Conservation (phyloP, 2,797 vertebrate genomes). For the Gallirallus australis region DNA sequence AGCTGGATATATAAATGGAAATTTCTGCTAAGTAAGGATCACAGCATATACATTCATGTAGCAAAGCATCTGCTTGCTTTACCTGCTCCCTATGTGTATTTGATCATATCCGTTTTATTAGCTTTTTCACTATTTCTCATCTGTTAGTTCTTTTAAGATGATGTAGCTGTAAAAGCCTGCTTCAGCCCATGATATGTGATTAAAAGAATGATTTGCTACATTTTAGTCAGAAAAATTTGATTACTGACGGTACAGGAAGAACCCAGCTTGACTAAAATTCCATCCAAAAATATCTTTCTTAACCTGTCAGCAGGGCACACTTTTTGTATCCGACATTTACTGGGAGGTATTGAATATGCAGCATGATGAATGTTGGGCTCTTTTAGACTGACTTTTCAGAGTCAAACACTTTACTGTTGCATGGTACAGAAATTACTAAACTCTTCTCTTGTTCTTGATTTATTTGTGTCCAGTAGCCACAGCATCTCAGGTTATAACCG, state of each 20-base stretch:
- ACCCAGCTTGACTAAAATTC: not conserved
- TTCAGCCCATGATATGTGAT: not conserved
- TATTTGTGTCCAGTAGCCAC: not conserved
- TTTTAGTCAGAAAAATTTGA: conserved; percentile 1
- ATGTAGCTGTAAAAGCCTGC: not conserved
- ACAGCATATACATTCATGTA: not conserved
- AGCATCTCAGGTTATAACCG: not conserved
- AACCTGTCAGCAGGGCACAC: not conserved
- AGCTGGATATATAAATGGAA: not conserved
- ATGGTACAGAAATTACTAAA: not conserved
- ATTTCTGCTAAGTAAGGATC: conserved; percentile 5
- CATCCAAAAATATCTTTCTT: conserved; percentile 4
- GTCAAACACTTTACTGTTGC: not conserved
- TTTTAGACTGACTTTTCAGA: not conserved
- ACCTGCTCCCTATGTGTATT: not conserved
- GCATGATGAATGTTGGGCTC: not conserved
- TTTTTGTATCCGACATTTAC: not conserved
- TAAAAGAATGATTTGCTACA: not conserved
- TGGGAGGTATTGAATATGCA: conserved; percentile 10
- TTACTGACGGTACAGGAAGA: not conserved
- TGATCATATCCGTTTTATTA: conserved; percentile 12
- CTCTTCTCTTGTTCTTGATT: not conserved
- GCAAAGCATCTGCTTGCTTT: conserved; percentile 3
- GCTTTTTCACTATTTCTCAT: conserved; percentile 15
- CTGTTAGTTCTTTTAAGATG: not conserved